Evolutionary conservation across 1,140 invertebrate species (phyloP).

Genomic region (Riptortus pedestris): DNA sequence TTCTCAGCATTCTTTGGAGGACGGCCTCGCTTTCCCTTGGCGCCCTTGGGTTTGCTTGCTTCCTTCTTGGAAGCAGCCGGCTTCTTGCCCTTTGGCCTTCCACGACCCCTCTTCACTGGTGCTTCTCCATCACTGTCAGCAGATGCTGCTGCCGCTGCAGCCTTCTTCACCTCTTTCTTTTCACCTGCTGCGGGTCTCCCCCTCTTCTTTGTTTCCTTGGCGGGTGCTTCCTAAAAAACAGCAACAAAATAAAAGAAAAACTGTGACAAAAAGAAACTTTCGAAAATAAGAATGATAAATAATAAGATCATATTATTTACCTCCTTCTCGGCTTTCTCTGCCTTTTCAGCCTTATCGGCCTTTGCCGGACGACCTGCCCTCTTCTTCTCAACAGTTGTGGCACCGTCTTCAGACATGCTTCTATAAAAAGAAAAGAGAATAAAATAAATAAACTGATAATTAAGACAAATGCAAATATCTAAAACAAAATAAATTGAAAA

Average conservation of each 20-base stretch:
- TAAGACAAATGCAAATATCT: not conserved
- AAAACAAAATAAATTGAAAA: not conserved
- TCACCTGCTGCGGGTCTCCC: conserved; percentile 1
- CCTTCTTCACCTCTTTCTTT: conserved; percentile 10
- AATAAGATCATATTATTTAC: too few relatives aligned
- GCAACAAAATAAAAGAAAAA: not conserved
- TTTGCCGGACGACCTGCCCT: not conserved
- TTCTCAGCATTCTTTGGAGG: conserved; percentile 5
- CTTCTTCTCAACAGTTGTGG: not conserved
- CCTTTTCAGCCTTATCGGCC: not conserved
- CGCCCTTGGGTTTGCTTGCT: not conserved
- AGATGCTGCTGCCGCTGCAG: not conserved
- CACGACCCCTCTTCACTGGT: conserved; percentile 12
- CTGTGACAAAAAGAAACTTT: not conserved
- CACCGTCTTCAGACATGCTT: conserved; percentile 12
- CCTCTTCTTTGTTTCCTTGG: conserved; percentile 9
- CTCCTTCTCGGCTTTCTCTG: not conserved
- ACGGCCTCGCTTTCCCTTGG: conserved; percentile 1
- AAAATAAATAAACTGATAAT: not conserved
- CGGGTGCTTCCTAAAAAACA: conserved; percentile 1
- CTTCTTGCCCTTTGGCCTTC: not conserved
- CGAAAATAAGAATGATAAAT: not conserved
- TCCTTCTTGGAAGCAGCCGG: not conserved
- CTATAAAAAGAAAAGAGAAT: not conserved
- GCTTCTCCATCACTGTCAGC: conserved; percentile 10